Evolutionary conservation across 2,888 invertebrate species (phyloP).

Genomic region (Nephrotoma guestfalica): DNA sequence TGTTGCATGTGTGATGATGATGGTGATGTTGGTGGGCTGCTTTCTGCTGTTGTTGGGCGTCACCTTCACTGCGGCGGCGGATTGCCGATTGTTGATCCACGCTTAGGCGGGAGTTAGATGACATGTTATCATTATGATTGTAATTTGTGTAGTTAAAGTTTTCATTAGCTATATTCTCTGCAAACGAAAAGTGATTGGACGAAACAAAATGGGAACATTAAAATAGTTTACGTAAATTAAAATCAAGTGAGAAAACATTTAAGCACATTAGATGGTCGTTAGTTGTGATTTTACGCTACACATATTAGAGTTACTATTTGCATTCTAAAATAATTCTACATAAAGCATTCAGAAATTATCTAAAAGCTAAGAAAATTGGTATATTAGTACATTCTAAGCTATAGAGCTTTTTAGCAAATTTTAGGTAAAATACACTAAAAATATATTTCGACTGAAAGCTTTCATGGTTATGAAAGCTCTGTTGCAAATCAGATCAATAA

Average conservation of each 20-base stretch:
- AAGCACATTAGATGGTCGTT: not conserved
- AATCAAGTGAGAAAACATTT: not conserved
- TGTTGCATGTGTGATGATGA: constrained; percentile 7
- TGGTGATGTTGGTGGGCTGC: not conserved
- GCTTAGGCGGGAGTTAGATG: constrained; percentile 9
- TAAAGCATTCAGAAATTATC: no score
- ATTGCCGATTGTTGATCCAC: constrained; percentile 23
- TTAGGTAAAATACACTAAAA: no score
- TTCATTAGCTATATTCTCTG: constrained; percentile 26
- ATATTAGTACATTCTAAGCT: no score
- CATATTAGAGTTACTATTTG: not conserved
- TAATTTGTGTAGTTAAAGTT: not conserved
- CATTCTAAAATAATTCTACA: no score
- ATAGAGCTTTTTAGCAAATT: no score
- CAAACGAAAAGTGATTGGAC: constrained; percentile 5
- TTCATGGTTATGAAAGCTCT: no score
- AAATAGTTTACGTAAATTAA: not conserved
- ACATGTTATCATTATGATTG: not conserved
- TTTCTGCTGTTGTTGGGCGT: constrained; percentile 26
- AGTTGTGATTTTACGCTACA: not conserved
- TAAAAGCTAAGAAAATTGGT: no score
- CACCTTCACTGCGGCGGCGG: constrained; percentile 50
- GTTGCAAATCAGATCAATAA: no score
- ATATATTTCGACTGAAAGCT: no score
- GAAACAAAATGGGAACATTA: not conserved